These are phyloP conservation scores for Proteles cristata DNA, from an alignment of 2,113 vertebrate genomes.

Conservation along the genomic window DNA sequence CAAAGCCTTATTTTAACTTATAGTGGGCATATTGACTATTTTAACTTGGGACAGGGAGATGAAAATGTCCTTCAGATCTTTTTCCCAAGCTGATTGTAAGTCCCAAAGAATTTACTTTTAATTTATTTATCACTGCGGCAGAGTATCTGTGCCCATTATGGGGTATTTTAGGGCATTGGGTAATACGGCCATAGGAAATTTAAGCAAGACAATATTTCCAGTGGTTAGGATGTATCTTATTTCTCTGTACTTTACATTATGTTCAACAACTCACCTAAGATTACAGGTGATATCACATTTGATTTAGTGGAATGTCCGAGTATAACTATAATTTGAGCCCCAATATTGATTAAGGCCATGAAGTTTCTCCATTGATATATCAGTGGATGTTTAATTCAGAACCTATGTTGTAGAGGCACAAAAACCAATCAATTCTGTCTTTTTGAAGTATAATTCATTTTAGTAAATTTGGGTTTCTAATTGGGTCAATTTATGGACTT, in stretches of 20 bases:
- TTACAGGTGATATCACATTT: not conserved
- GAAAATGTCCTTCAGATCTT: not conserved
- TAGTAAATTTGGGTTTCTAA: not conserved
- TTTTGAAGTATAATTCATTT: not conserved
- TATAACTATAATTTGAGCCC: not conserved
- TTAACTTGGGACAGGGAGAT: not conserved
- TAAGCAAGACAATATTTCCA: not conserved
- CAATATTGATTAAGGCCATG: not conserved
- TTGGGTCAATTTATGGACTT: not conserved
- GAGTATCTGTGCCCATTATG: not conserved
- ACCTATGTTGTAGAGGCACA: not conserved
- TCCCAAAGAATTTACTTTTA: not conserved
- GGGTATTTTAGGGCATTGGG: not conserved
- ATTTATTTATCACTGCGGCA: not conserved
- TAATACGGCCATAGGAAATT: not conserved
- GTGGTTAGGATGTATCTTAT: not conserved
- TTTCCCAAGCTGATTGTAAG: not conserved
- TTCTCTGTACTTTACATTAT: not conserved
- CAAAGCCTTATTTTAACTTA: slow-evolving; percentile 14
- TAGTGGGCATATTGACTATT: not conserved
- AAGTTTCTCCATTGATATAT: not conserved
- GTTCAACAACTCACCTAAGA: slow-evolving; percentile 5
- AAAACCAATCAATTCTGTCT: not conserved
- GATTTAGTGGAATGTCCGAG: not conserved
- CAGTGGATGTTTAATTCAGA: not conserved